Evolutionary conservation across 2,888 invertebrate species (phyloP).

Genomic region (Heliconius sara): DNA sequence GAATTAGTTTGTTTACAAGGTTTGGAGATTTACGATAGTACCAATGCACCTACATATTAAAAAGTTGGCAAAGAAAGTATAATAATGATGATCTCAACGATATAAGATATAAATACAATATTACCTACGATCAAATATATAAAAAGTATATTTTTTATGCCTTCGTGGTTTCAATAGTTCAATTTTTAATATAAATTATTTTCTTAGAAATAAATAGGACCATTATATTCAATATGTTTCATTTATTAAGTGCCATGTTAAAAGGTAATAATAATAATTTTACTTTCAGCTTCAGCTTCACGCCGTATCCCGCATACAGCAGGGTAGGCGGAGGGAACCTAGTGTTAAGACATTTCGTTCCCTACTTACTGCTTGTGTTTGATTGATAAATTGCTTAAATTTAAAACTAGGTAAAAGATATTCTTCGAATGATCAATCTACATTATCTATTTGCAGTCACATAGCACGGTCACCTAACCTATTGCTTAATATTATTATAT

Average conservation of each 20-base stretch:
- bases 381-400: conserved; percentile 46
- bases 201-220: too few species aligned
- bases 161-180: too few species aligned
- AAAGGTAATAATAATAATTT: too few species aligned
- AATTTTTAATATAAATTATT: too few species aligned
- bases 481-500: conserved; percentile 47
- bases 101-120: neutral
- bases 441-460: conserved; percentile 72
- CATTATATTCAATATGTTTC: too few species aligned
- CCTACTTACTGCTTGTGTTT: too few species aligned
- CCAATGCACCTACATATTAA: neutral
- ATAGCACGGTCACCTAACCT: conserved; percentile 72
- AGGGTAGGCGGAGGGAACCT: too few species aligned
- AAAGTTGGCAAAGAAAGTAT: neutral
- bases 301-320: too few species aligned
- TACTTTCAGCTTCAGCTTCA: too few species aligned
- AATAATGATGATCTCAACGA: neutral
- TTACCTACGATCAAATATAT: neutral
- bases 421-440: conserved; percentile 75
- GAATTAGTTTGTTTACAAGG: neutral
- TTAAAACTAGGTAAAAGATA: conserved; percentile 57
- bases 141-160: neutral
- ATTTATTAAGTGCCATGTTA: too few species aligned
- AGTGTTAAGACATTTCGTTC: too few species aligned
- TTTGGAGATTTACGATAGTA: neutral